Evolutionary conservation across 2,113 vertebrate species (phyloP).

Genomic region (Pampusana beccarii): DNA sequence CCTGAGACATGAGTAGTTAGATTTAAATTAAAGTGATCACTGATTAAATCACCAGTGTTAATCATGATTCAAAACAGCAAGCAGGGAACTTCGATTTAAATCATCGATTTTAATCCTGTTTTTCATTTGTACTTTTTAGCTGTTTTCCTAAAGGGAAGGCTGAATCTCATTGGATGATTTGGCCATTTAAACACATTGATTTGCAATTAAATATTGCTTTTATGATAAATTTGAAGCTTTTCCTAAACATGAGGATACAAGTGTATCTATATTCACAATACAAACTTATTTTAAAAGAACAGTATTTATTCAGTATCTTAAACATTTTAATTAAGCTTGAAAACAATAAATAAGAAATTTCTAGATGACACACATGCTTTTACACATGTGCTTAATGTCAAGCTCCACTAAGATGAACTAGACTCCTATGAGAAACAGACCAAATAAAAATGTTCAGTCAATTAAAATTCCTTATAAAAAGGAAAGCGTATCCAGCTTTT

Average conservation of each 20-base stretch:
- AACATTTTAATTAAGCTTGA: neutral
- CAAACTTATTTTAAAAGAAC: neutral
- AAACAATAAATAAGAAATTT: neutral
- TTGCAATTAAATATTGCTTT: neutral
- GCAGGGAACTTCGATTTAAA: slow-evolving; percentile 3
- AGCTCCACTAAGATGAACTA: neutral
- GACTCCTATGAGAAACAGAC: neutral
- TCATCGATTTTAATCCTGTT: slow-evolving; percentile 8
- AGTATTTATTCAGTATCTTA: neutral
- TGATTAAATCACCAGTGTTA: slow-evolving; percentile 24
- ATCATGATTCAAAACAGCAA: neutral
- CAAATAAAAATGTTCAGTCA: neutral
- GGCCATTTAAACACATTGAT: neutral
- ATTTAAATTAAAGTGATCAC: neutral
- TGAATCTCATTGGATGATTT: neutral
- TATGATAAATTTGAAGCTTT: neutral
- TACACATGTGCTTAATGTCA: neutral
- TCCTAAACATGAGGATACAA: neutral
- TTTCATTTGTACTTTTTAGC: slow-evolving; percentile 40
- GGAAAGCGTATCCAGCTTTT: neutral
- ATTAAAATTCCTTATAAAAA: neutral
- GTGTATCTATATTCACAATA: neutral
- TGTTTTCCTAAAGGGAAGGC: neutral
- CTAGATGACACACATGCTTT: neutral
- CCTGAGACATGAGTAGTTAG: neutral